phyloP scores from a whole-genome alignment of 2,888 invertebrate genomes.

The Euplagia quadripunctaria region DNA sequence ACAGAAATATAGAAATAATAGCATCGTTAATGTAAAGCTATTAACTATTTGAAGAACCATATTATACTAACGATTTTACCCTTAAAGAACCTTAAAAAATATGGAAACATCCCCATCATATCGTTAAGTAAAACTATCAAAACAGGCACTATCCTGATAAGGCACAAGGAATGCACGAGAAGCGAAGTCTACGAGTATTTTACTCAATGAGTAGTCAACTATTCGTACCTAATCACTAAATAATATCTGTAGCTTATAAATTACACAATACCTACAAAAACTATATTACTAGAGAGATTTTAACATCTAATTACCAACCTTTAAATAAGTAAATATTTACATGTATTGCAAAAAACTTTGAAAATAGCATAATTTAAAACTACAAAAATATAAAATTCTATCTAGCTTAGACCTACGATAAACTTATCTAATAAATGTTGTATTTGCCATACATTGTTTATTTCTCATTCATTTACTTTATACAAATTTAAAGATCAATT shows the following conservation, averaged over 20 bases:
- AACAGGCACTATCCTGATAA: constrained; percentile 59
- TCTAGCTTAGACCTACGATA: constrained; percentile 19
- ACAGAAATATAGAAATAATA: background rate
- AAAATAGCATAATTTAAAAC: constrained; percentile 41
- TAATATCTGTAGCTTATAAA: constrained; percentile 31
- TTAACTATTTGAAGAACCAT: background rate
- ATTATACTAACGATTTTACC: background rate
- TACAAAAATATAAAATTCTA: constrained; percentile 50
- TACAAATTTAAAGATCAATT: constrained; percentile 31
- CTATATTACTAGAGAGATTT: constrained; percentile 33
- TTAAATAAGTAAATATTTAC: constrained; percentile 52
- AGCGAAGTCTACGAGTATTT: constrained; percentile 58
- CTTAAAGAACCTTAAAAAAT: background rate
- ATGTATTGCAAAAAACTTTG: constrained; percentile 45
- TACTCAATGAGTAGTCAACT: constrained; percentile 36
- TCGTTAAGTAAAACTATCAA: background rate
- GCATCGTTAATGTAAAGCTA: background rate
- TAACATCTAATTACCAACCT: constrained; percentile 25
- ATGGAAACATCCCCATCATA: background rate
- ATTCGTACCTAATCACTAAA: constrained; percentile 28
- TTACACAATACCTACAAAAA: constrained; percentile 32
- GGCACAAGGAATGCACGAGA: constrained; percentile 85
- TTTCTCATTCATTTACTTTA: constrained; percentile 26
- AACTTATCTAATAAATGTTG: constrained; percentile 3
- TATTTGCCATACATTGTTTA: background rate